Evolutionary conservation across 2,113 vertebrate species (phyloP).

Genomic region (Takifugu bimaculatus): DNA sequence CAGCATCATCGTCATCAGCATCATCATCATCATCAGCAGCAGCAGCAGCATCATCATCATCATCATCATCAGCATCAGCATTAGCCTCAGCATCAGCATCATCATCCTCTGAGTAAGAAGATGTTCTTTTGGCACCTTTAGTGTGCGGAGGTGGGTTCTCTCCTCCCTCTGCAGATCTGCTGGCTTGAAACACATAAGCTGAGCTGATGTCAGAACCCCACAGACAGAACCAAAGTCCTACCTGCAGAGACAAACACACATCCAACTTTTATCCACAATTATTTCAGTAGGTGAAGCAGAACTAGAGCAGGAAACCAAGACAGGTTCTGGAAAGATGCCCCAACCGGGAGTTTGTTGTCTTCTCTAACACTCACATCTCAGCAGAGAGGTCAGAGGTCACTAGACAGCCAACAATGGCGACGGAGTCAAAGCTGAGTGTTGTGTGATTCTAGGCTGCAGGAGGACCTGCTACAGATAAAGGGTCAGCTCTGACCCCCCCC

Average conservation of each 20-base stretch:
- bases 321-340: neutral
- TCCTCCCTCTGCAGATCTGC: slow-evolving; percentile 80
- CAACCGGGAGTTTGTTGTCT: slow-evolving; percentile 1
- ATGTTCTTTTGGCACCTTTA: slow-evolving; percentile 58
- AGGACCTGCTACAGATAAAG: no score
- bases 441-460: neutral
- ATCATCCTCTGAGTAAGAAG: no score
- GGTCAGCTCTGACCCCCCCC: no score
- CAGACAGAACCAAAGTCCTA: slow-evolving; percentile 79
- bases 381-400: slow-evolving; percentile 28
- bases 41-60: no score
- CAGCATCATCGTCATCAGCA: no score
- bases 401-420: neutral
- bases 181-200: slow-evolving; percentile 84
- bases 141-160: slow-evolving; percentile 59
- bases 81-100: no score
- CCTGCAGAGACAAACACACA: slow-evolving; percentile 62
- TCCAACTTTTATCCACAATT: neutral
- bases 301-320: no score
- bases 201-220: slow-evolving; percentile 78
- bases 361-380: neutral
- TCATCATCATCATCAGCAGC: no score
- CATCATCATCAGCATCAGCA: no score
- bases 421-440: neutral
- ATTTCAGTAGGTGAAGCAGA: no score